Base-by-base conservation (phyloP, 2,797 vertebrate species). In the Pseudomugil gertrudae region DNA sequence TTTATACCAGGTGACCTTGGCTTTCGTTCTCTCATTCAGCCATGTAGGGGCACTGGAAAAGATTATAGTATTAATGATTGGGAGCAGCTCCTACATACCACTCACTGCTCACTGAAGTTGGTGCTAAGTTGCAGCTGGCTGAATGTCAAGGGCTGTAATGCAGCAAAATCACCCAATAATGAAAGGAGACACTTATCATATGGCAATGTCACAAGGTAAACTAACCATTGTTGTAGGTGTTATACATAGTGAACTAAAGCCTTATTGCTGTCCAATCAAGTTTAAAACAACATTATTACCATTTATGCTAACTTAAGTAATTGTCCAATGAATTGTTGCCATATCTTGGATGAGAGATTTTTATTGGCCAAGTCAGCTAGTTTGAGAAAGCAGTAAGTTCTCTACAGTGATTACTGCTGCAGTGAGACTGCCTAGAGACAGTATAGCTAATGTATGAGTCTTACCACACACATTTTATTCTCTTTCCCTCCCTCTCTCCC, bases 371-470 rank as follows among this genome's bases (percentile, higher is more conserved):
- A 89, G 83, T 91, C 84, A 89, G 87, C 85, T 83, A 73, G 78
- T 86, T 85, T 89, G 76, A 82, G 72, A 83, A 86, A 86, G 86
- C 85, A 79, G 84, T 62, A 87, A 87, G 86, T 89, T 92, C 90
- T 89, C 85, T 80, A 89, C 83, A 90, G 87, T 83, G 64, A 77
- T 85, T 83, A 85, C 81, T 92, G 89, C 92, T 92, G 91, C 92
- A 92, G 89, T 91, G 85, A 92, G 87, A 81, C 89, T 89, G 88
- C 90, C 90, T 88, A 86, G 87, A 91, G 88, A 92, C 91, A 91
- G 89, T 92, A 90, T 89, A 91, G 89, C 86, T 87, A 90, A 92
- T 87, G 87, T 84, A 87, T 86, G 83, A 86, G 87, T 82, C 78
- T 77, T 74, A 80, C 81, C 84, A 76, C 71, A 77, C 81, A 64